A percentile compares a stretch with the other conserved stretches of the same genome.
Evolutionary conservation across 2,797 vertebrate species (phyloP).

Genomic region (Smutsia temminckii): DNA sequence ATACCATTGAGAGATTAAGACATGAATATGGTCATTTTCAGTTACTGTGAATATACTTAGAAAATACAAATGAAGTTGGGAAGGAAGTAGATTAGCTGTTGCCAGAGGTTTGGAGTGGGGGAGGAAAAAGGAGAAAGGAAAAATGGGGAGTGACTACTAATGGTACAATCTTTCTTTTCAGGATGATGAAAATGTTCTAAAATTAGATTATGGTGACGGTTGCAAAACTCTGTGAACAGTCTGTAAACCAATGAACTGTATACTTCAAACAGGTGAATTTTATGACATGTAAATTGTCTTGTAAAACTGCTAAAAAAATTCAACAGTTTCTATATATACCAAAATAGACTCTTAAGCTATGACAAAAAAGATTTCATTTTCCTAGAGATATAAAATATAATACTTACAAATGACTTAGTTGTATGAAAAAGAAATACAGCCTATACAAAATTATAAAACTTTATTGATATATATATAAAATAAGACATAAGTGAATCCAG

Average conservation of each 20-base stretch:
- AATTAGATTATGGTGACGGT: background rate
- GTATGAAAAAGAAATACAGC: background rate
- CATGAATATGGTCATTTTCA: background rate
- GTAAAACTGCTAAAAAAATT: background rate
- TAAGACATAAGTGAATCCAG: background rate
- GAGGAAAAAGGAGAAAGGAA: background rate
- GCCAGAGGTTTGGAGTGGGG: background rate
- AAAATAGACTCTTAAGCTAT: background rate
- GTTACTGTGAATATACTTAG: background rate
- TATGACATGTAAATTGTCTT: background rate
- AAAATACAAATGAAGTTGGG: background rate
- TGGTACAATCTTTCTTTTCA: background rate
- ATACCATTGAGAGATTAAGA: background rate
- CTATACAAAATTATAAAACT: background rate
- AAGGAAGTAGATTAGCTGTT: background rate
- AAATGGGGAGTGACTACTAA: background rate
- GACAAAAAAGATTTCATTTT: background rate
- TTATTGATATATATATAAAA: background rate
- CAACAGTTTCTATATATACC: background rate
- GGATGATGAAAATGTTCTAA: background rate
- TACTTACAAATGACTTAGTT: background rate
- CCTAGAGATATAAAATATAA: conserved; percentile 10
- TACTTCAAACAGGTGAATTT: background rate
- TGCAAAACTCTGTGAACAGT: background rate
- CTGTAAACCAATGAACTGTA: background rate